These are phyloP conservation scores for Myathropa florea DNA, from an alignment of 2,888 invertebrate genomes.

Conservation along the genomic window DNA sequence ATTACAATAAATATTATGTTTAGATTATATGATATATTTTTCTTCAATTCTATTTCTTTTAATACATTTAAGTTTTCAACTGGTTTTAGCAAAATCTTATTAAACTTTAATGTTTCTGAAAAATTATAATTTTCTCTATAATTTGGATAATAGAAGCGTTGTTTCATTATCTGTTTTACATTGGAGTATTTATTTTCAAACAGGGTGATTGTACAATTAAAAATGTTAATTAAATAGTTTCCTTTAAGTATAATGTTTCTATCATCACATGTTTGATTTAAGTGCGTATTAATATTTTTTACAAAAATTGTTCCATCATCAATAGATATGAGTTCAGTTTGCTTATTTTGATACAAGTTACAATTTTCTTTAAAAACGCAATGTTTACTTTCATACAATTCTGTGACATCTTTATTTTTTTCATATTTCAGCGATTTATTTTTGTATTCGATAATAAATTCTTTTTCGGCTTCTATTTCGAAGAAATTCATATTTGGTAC, in stretches of 20 bases:
- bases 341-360: not conserved
- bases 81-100: too few relatives aligned
- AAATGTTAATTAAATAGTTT: too few relatives aligned
- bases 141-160: constrained; percentile 5
- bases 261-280: constrained; percentile 24
- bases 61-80: not conserved
- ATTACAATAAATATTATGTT: not conserved
- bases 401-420: too few relatives aligned
- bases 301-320: constrained; percentile 7
- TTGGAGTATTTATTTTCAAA: constrained; percentile 23
- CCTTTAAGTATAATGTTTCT: too few relatives aligned
- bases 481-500: too few relatives aligned
- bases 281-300: not conserved
- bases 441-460: too few relatives aligned
- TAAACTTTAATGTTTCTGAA: too few relatives aligned
- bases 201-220: too few relatives aligned
- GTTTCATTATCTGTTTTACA: constrained; percentile 17
- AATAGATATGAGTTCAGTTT: not conserved
- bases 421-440: too few relatives aligned
- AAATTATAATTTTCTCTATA: not conserved
- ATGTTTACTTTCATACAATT: too few relatives aligned
- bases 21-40: not conserved
- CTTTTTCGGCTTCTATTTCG: too few relatives aligned
- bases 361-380: too few relatives aligned
- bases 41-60: not conserved